phyloP scores from a whole-genome alignment of 2,113 vertebrate genomes.

The Toxotes chatareus region DNA sequence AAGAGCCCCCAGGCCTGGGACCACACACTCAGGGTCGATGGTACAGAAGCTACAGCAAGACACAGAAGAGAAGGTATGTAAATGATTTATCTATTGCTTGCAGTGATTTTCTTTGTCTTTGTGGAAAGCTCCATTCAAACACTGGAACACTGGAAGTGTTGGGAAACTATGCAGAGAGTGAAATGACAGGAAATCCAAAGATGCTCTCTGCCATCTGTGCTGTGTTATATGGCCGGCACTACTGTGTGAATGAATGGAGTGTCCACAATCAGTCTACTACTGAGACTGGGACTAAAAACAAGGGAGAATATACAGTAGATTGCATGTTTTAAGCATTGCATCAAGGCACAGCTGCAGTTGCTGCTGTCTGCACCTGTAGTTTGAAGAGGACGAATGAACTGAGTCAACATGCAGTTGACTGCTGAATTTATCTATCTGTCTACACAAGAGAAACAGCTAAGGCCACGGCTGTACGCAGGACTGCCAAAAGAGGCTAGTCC shows the following conservation, averaged over 20 bases:
- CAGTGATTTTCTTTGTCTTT: conserved; percentile 34
- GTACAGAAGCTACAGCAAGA: conserved; percentile 26
- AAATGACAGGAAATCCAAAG: conserved; percentile 56
- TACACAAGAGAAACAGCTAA: background rate
- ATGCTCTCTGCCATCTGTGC: conserved; percentile 63
- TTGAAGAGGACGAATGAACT: conserved; percentile 25
- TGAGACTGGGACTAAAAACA: conserved; percentile 33
- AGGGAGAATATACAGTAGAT: conserved; percentile 22
- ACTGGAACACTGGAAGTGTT: conserved; percentile 20
- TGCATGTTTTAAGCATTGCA: conserved; percentile 69
- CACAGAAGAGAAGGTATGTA: conserved; percentile 46
- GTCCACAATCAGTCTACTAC: conserved; percentile 31
- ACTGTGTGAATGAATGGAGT: conserved; percentile 41
- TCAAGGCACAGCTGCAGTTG: conserved; percentile 68
- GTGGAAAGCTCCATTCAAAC: conserved; percentile 33
- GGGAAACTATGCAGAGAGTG: conserved; percentile 31
- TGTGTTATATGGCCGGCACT: conserved; percentile 19
- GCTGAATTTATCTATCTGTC: background rate
- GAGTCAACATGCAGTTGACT: conserved; percentile 7
- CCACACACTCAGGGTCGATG: conserved; percentile 50
- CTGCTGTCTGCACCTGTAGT: conserved; percentile 44
- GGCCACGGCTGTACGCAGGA: background rate
- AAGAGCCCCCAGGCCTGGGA: conserved; percentile 57
- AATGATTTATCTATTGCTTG: conserved; percentile 45
- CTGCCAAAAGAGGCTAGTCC: too few species aligned